Conservation (phyloP, 1,140 invertebrate species). For the Grapholita molesta region DNA sequence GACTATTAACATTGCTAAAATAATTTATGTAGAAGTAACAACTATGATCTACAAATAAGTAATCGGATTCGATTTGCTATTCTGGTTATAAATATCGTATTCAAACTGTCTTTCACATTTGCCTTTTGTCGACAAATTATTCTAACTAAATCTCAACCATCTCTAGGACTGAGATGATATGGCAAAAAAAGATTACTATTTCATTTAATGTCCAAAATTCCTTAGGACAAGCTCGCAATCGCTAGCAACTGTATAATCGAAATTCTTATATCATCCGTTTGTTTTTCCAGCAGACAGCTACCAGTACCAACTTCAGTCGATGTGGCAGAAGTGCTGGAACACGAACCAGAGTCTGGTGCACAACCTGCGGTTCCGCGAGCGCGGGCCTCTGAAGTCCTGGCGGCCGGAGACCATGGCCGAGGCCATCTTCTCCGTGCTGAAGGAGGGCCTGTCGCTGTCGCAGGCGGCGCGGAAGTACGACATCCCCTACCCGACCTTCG, state of each 20-base stretch:
- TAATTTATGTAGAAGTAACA: background rate
- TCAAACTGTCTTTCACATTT: background rate
- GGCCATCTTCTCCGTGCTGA: slow-evolving; percentile 93
- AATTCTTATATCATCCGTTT: slow-evolving; percentile 37
- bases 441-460: slow-evolving; percentile 91
- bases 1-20: background rate
- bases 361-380: slow-evolving; percentile 93
- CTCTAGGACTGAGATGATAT: too few species aligned
- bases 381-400: slow-evolving; percentile 95
- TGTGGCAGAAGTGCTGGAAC: slow-evolving; percentile 97
- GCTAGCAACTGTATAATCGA: background rate
- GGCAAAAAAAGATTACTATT: too few species aligned
- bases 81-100: background rate
- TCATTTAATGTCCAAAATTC: background rate
- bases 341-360: slow-evolving; percentile 92
- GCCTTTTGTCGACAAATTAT: too few species aligned
- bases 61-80: background rate
- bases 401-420: slow-evolving; percentile 96
- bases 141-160: too few species aligned
- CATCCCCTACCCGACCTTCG: slow-evolving; percentile 96
- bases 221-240: background rate
- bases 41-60: background rate
- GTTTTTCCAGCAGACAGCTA: slow-evolving; percentile 90
- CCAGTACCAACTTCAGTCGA: slow-evolving; percentile 94
- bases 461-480: slow-evolving; percentile 95